Conservation (phyloP, 1,140 invertebrate genomes). For the Sipha flava region DNA sequence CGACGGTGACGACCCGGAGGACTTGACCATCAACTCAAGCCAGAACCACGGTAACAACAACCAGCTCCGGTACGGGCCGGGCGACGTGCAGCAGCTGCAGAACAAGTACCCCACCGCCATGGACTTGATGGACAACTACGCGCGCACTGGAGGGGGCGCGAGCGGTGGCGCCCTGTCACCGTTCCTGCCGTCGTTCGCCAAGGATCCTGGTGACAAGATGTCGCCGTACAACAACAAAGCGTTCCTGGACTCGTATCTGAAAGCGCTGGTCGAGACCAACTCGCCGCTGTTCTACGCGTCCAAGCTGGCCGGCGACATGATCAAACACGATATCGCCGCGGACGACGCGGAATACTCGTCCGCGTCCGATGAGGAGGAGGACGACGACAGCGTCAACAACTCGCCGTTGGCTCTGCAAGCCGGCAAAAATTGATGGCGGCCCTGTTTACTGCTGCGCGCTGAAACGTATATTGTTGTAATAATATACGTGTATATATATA, state of each 20-base stretch:
- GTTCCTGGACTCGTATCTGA: constrained; percentile 23
- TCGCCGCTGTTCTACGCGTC: constrained; percentile 12
- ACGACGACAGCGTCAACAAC: not conserved
- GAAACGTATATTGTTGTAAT: too few species aligned
- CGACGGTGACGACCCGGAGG: constrained; percentile 70
- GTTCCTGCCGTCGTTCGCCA: not conserved
- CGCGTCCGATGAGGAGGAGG: constrained; percentile 4
- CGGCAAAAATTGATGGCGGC: not conserved
- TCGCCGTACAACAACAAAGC: not conserved
- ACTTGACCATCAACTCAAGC: constrained; percentile 52
- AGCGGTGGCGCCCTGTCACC: not conserved
- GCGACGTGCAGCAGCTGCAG: not conserved
- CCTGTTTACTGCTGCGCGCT: too few species aligned
- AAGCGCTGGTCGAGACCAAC: constrained; percentile 12
- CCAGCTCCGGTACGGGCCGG: not conserved
- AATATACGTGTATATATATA: too few species aligned
- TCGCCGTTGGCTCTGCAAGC: not conserved
- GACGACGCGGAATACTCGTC: constrained; percentile 25
- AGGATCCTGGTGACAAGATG: not conserved
- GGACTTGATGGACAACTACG: constrained; percentile 17
- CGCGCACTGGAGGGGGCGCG: not conserved
- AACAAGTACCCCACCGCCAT: not conserved
- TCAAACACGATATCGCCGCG: not conserved
- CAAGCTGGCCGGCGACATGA: constrained; percentile 7
- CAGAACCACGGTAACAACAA: not conserved